phyloP scores from a whole-genome alignment of 2,888 invertebrate genomes.

The Drosophila siamana region DNA sequence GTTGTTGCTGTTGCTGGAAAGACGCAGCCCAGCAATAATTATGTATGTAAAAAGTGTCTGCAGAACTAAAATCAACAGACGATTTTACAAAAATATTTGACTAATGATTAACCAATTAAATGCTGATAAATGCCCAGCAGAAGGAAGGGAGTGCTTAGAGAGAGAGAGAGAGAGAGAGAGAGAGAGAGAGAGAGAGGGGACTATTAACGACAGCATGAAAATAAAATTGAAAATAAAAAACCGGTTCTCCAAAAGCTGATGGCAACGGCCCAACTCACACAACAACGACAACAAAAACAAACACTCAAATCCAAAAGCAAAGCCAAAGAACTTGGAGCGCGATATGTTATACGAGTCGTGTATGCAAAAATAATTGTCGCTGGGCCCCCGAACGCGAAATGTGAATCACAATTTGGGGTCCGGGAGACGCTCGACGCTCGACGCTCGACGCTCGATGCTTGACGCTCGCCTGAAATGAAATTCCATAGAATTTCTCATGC shows the following conservation, averaged over 20 bases:
- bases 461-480: conserved; percentile 31
- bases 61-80: conserved; percentile 28
- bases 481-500: conserved; percentile 66
- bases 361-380: conserved; percentile 56
- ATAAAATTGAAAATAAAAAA: conserved; percentile 19
- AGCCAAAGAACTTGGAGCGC: conserved; percentile 11
- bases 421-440: conserved; percentile 7
- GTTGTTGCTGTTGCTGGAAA: background rate
- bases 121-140: conserved; percentile 55
- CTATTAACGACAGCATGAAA: conserved; percentile 37
- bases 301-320: conserved; percentile 1
- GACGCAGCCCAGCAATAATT: conserved; percentile 35
- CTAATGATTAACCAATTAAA: conserved; percentile 78
- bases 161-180: conserved; percentile 8
- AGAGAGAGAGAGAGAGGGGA: conserved; percentile 6
- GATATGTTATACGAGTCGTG: conserved; percentile 26
- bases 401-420: conserved; percentile 55
- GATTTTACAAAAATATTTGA: conserved; percentile 68
- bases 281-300: too few species aligned
- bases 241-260: conserved; percentile 19
- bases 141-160: background rate
- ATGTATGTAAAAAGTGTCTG: conserved; percentile 39
- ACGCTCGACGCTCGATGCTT: too few species aligned
- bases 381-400: conserved; percentile 28
- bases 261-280: conserved; percentile 6